Evolutionary conservation across 1,140 invertebrate genomes (phyloP).

Genomic region (Calycopis cecrops): DNA sequence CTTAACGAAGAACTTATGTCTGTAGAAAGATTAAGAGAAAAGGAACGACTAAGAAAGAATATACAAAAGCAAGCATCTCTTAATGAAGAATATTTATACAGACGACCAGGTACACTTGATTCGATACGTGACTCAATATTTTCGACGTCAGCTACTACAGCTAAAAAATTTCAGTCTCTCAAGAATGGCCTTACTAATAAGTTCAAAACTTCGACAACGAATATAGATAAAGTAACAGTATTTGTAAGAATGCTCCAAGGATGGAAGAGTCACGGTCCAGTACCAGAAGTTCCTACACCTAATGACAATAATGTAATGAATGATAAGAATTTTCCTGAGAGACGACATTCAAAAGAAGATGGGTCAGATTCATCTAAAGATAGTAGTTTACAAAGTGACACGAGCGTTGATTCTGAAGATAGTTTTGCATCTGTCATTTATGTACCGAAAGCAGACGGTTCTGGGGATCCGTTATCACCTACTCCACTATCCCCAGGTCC

Average conservation of each 20-base stretch:
- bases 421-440: constrained; percentile 94
- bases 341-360: constrained; percentile 79
- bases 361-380: constrained; percentile 94
- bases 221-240: constrained; percentile 86
- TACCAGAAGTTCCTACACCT: constrained; percentile 66
- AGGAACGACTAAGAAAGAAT: constrained; percentile 87
- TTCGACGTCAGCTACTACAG: constrained; percentile 80
- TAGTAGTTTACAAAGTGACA: constrained; percentile 93
- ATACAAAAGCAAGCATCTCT: constrained; percentile 92
- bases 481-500: constrained; percentile 77
- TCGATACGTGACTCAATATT: constrained; percentile 84
- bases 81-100: constrained; percentile 90
- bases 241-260: constrained; percentile 86
- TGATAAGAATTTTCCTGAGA: constrained; percentile 55
- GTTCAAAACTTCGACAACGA: constrained; percentile 86
- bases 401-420: constrained; percentile 94
- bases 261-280: constrained; percentile 78
- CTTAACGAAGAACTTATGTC: constrained; percentile 93
- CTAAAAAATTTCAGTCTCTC: constrained; percentile 88
- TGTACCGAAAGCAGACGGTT: constrained; percentile 80
- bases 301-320: constrained; percentile 52
- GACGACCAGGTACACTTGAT: constrained; percentile 80
- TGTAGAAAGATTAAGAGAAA: constrained; percentile 86
- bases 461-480: constrained; percentile 76
- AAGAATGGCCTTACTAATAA: constrained; percentile 88